Base-by-base conservation (phyloP, 2,888 invertebrate species). In the Horisme vitalbata region DNA sequence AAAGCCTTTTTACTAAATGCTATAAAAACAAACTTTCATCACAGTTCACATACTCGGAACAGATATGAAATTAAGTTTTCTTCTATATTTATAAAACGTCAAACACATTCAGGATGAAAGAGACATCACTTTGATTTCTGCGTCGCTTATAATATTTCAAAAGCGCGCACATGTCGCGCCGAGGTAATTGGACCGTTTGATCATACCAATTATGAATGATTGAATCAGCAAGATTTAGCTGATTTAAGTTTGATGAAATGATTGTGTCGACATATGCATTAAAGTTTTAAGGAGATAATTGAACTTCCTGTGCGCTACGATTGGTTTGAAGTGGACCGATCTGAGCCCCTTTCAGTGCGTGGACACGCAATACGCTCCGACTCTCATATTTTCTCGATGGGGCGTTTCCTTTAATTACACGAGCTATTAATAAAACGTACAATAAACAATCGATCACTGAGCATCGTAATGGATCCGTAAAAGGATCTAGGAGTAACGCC, bases 331-430 rank as follows among this genome's bases (percentile, higher is more conserved):
- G 75, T 65, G 71, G 68, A 62, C 68, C 52, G 52, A 38, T 72
- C 75, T 74, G 75, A 70, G 78, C 76, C 82, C 85, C 84, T 82
- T 83, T 79, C 77, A 69, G 63, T 63, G 62, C 69, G 68, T 68
- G 73, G 66, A 71, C 67, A 46, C 56, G 49, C 55, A 46, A 62
- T 37, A 38, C 34, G 8, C 20, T 35, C 35, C 18, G 14, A n/a
- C 33, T 60, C 72, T 70, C 63, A 65, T 71, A 66, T 63, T 61
- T 57, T 71, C 71, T 78, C 79, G 82, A 87, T 85, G 79, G 80
- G 79, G 78, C 82, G 79, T 79, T 87, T 88, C 88, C 87, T 88
- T 78, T 85, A 86, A 88, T 89, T 88, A 87, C 79, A 80, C 75
- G 77, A 72, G 70, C 84, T 85, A 87, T 87, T 88, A 87, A 86